phyloP scores from a whole-genome alignment of 2,888 invertebrate genomes.

The Heterodera filipjevi region DNA sequence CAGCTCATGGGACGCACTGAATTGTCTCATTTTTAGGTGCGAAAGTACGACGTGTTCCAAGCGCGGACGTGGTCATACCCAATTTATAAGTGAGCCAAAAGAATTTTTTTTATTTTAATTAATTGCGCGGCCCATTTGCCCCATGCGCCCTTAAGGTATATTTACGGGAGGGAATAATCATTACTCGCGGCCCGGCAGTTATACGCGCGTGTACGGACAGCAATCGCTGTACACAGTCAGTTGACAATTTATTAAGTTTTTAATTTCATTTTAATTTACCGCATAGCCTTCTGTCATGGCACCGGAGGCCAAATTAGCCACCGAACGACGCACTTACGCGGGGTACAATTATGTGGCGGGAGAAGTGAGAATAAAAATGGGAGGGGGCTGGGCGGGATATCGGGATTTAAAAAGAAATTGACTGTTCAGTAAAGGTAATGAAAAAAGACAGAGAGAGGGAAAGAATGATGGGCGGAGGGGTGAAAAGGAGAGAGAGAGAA shows the following conservation, averaged over 20 bases:
- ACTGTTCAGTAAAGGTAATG: neutral
- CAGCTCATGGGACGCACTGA: neutral
- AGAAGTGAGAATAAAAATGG: conserved; percentile 19
- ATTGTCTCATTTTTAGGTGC: conserved; percentile 35
- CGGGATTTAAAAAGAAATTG: neutral
- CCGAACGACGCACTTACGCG: conserved; percentile 34
- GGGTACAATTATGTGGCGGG: conserved; percentile 38
- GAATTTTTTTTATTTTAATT: neutral
- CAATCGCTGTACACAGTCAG: conserved; percentile 51
- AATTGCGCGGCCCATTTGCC: neutral
- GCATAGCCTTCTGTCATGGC: conserved; percentile 21
- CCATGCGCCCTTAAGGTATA: conserved; percentile 48
- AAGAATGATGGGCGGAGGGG: too few relatives aligned
- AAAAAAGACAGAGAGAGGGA: too few relatives aligned
- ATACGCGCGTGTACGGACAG: conserved; percentile 49
- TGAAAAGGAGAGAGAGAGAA: too few relatives aligned
- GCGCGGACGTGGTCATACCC: conserved; percentile 64
- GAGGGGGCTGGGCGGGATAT: neutral
- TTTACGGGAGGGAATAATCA: conserved; percentile 61
- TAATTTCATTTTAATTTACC: neutral
- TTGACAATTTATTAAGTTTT: neutral
- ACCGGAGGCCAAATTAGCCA: conserved; percentile 24
- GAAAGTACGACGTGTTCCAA: conserved; percentile 64
- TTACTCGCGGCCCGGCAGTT: conserved; percentile 59
- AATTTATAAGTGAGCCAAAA: conserved; percentile 58